Evolutionary conservation across 2,797 vertebrate genomes (phyloP).

Genomic region (Echiichthys vipera): DNA sequence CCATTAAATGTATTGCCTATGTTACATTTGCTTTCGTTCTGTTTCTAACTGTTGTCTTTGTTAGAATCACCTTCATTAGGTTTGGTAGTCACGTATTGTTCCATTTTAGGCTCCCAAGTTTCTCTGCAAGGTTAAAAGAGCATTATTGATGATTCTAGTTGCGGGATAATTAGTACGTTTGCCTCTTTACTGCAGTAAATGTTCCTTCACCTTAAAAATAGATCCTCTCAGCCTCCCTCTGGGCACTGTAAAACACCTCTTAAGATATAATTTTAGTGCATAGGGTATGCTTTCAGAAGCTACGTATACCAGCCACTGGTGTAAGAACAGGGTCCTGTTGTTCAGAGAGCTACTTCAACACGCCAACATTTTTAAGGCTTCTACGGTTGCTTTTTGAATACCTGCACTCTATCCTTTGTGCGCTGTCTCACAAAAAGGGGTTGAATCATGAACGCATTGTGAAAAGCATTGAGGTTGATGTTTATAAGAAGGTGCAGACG

Average conservation of each 20-base stretch:
- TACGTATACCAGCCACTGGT: constrained; percentile 37
- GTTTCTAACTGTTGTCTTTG: constrained; percentile 1
- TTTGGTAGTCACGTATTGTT: constrained; percentile 1
- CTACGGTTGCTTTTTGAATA: constrained; percentile 43
- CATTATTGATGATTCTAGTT: constrained; percentile 1
- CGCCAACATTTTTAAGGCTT: constrained; percentile 33
- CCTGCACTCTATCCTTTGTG: constrained; percentile 20
- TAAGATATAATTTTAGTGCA: constrained; percentile 54
- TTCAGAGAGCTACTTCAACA: constrained; percentile 46
- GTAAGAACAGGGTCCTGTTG: constrained; percentile 61
- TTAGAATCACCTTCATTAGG: not conserved
- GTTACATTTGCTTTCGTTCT: not conserved
- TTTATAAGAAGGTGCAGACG: constrained; percentile 76
- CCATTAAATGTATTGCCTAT: constrained; percentile 22
- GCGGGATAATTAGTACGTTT: constrained; percentile 25
- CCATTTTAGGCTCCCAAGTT: not conserved
- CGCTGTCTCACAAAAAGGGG: constrained; percentile 20
- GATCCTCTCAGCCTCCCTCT: constrained; percentile 33
- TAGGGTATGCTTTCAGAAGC: constrained; percentile 56
- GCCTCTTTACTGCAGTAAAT: constrained; percentile 15
- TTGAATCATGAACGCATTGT: constrained; percentile 55
- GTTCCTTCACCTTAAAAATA: constrained; percentile 46
- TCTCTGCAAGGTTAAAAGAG: not conserved
- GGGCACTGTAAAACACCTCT: constrained; percentile 65
- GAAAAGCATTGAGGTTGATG: constrained; percentile 64